Base-by-base conservation (phyloP, 2,113 vertebrate genomes). In the Psophia crepitans region DNA sequence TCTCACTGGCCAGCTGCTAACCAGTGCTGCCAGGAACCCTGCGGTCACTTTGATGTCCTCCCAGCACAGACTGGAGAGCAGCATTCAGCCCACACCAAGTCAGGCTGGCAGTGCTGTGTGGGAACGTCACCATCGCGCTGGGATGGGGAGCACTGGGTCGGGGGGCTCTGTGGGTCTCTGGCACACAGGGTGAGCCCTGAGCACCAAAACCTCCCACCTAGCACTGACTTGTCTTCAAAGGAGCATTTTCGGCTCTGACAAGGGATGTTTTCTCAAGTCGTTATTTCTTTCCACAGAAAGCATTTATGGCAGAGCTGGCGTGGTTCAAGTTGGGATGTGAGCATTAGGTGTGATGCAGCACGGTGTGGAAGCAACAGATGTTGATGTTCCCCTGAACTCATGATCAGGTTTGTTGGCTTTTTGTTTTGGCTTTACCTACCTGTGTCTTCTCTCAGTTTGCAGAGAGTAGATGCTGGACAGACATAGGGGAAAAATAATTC, bases 121-220 rank as follows among this genome's bases (percentile, higher is more conserved):
- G 53, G 74, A 69, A 64, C 5, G 2, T 75, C 43, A 11, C 35
- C 0, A 0, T 69, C n/a, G 12, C 0, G 0, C 28, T 51, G 35
- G 48, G 73, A 60, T 68, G 37, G 23, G 58, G 46, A 87, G 32
- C 14, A 10, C 41, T 56, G 0, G 0, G 14, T 21, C 28, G 4
- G 6, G 7, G 27, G 7, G 35, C 8, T 87, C 21, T 75, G 48
- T 24, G 0, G 8, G 8, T 22, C 23, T 30, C 37, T 51, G 30
- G 19, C 28, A 35, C 51, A 54, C 48, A 54, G 57, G 19, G 33
- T 1, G 2, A 88, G 27, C 23, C 20, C 56, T 6, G 5, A 64
- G 49, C 49, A 43, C 16, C 30, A 58, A 64, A 54, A 53, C 19
- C 33, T 84, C 9, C 1, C 24, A 28, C 17, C 49, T 58, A n/a